phyloP scores from a whole-genome alignment of 2,888 invertebrate species.

The Andrena minutula region DNA sequence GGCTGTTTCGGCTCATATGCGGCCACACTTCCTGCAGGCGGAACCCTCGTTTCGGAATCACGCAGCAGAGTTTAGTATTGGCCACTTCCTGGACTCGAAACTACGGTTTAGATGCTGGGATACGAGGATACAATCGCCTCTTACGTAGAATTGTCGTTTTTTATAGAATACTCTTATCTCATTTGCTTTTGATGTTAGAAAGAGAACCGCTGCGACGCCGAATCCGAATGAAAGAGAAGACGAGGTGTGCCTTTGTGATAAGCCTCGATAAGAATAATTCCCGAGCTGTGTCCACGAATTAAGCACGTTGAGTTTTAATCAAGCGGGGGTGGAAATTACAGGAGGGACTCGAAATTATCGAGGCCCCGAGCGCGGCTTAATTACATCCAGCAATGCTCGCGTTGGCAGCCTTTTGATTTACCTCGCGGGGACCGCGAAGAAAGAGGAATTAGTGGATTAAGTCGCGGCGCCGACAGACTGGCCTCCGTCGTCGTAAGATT shows the following conservation, averaged over 20 bases:
- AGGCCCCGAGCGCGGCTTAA: constrained; percentile 23
- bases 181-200: too few relatives aligned
- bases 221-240: too few relatives aligned
- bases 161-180: constrained; percentile 7
- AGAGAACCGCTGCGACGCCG: too few relatives aligned
- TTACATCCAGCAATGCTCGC: constrained; percentile 29
- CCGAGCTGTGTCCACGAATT: background rate
- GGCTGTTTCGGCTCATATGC: constrained; percentile 46
- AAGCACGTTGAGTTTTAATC: constrained; percentile 29
- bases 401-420: constrained; percentile 25
- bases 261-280: background rate
- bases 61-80: constrained; percentile 64
- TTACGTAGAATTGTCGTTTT: constrained; percentile 20
- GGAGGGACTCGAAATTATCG: constrained; percentile 35
- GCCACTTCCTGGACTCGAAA: constrained; percentile 53
- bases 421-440: constrained; percentile 10
- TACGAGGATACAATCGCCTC: constrained; percentile 16
- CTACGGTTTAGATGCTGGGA: background rate
- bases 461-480: background rate
- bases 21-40: constrained; percentile 52
- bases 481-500: background rate
- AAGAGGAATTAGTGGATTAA: constrained; percentile 50
- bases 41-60: constrained; percentile 50
- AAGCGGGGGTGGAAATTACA: constrained; percentile 20
- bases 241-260: too few relatives aligned